A percentile compares a stretch with the other conserved stretches of the same genome.
phyloP scores from a whole-genome alignment of 64 coral and sea anemone genomes.

The Porites australiensis region DNA sequence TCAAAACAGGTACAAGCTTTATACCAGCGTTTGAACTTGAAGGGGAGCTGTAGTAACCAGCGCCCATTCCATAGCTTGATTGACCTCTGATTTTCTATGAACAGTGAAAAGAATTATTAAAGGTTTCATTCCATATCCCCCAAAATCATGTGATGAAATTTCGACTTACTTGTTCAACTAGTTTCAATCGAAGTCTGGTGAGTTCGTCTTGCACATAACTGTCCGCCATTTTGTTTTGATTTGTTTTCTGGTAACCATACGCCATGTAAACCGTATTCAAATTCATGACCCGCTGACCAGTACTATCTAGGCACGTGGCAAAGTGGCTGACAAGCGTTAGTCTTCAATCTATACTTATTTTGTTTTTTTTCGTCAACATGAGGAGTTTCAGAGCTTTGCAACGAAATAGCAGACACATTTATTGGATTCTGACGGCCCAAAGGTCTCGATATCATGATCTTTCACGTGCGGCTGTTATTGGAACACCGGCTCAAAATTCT shows the following conservation, averaged over 20 bases:
- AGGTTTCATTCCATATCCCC: not conserved
- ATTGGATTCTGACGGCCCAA: slow-evolving; percentile 13
- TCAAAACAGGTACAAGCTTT: too few species aligned
- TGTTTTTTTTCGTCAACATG: not conserved
- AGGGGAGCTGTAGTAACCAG: not conserved
- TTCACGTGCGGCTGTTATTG: slow-evolving; percentile 65
- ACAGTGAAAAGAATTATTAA: not conserved
- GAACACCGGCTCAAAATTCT: slow-evolving; percentile 55
- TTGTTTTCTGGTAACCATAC: not conserved
- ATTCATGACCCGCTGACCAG: not conserved
- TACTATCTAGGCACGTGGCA: not conserved
- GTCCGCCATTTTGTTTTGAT: slow-evolving; percentile 75
- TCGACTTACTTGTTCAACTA: slow-evolving; percentile 65
- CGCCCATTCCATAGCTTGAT: not conserved
- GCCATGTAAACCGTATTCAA: not conserved
- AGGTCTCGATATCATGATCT: slow-evolving; percentile 75
- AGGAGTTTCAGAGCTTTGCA: not conserved
- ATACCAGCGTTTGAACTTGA: not conserved
- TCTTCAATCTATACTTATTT: not conserved
- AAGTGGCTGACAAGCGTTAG: not conserved
- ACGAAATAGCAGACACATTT: slow-evolving; percentile 8
- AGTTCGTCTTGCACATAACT: slow-evolving; percentile 60
- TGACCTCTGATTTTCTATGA: slow-evolving; percentile 23
- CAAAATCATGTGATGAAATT: not conserved
- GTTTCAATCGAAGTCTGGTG: slow-evolving; percentile 74